Evolutionary conservation across 2,113 vertebrate genomes (phyloP).

Genomic region (Oenanthe melanoleuca): DNA sequence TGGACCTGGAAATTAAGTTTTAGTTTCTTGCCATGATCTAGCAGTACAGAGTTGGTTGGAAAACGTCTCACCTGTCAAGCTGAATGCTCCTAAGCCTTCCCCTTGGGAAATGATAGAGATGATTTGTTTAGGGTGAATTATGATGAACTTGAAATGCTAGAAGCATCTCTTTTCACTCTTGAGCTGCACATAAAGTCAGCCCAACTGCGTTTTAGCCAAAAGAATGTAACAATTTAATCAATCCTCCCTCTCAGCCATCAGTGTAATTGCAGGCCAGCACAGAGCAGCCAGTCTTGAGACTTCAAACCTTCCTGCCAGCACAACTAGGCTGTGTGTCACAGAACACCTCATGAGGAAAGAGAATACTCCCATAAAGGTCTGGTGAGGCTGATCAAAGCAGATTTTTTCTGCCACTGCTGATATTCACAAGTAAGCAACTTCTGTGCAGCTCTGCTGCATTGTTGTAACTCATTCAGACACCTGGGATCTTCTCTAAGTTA

Average conservation of each 20-base stretch:
- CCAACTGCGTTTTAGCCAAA: not conserved
- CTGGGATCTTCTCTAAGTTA: not conserved
- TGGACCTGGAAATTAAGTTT: not conserved
- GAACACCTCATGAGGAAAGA: not conserved
- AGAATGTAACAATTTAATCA: not conserved
- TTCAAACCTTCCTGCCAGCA: not conserved
- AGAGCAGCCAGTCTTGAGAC: not conserved
- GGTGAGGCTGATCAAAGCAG: not conserved
- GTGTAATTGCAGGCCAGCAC: not conserved
- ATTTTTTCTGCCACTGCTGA: not conserved
- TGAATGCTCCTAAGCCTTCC: not conserved
- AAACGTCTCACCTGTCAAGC: fast-evolving
- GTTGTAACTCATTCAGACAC: not conserved
- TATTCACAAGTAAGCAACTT: not conserved
- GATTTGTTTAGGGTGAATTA: not conserved
- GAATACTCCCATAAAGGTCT: not conserved
- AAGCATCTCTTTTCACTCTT: not conserved
- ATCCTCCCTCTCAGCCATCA: not conserved
- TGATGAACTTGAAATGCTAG: not conserved
- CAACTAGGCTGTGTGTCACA: not conserved
- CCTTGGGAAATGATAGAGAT: not conserved
- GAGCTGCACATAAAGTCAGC: not conserved
- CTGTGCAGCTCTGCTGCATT: not conserved
- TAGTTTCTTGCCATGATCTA: not conserved
- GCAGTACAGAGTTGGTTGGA: not conserved